A percentile compares a stretch with the other conserved stretches of the same genome.
These are phyloP conservation scores for Erannis defoliaria DNA, from an alignment of 2,888 invertebrate species.

Conservation along the genomic window DNA sequence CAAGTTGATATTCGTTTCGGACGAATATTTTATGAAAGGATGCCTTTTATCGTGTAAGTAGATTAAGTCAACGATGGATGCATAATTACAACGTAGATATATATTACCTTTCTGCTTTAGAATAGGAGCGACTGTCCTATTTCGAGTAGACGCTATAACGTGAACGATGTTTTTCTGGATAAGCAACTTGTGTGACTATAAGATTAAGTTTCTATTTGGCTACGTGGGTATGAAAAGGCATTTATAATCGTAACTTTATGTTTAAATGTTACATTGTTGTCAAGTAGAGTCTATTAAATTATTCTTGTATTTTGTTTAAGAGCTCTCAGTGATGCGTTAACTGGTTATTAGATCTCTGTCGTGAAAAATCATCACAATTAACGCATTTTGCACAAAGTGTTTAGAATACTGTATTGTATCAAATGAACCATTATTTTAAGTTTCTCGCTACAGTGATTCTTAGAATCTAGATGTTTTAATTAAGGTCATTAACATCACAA, in stretches of 20 bases:
- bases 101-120: constrained; percentile 69
- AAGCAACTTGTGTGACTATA: constrained; percentile 51
- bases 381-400: constrained; percentile 51
- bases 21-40: constrained; percentile 77
- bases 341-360: constrained; percentile 52
- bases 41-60: constrained; percentile 85
- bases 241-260: constrained; percentile 74
- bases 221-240: constrained; percentile 72
- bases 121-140: constrained; percentile 64
- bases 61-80: constrained; percentile 69
- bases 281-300: constrained; percentile 83
- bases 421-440: constrained; percentile 46
- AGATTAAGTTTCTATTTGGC: constrained; percentile 70
- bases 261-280: constrained; percentile 82
- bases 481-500: constrained; percentile 39
- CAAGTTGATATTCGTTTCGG: constrained; percentile 64
- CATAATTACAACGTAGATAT: constrained; percentile 73
- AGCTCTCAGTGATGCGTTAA: constrained; percentile 55
- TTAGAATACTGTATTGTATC: constrained; percentile 40
- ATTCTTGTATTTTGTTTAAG: constrained; percentile 74
- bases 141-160: constrained; percentile 59
- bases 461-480: constrained; percentile 48
- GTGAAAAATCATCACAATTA: constrained; percentile 43
- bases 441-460: constrained; percentile 47
- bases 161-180: constrained; percentile 60